These are phyloP conservation scores for Cyphomyrmex costatus DNA, from an alignment of 1,140 invertebrate species.

Conservation along the genomic window DNA sequence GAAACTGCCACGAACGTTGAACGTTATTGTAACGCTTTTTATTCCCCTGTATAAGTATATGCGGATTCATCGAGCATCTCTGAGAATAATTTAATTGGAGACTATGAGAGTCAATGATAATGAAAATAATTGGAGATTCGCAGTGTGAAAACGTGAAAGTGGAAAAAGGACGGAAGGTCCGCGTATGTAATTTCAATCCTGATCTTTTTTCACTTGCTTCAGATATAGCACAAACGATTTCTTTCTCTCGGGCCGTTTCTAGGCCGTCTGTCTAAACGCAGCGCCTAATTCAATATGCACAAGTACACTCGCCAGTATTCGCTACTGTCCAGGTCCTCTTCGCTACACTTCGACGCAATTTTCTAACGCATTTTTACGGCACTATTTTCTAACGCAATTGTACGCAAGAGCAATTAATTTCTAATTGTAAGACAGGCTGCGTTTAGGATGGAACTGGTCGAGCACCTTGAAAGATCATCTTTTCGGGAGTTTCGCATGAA, in stretches of 20 bases:
- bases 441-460: conserved; percentile 26
- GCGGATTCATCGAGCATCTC: conserved; percentile 38
- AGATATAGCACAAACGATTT: conserved; percentile 29
- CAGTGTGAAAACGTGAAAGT: conserved; percentile 30
- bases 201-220: conserved; percentile 44
- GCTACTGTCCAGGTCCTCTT: conserved; percentile 4
- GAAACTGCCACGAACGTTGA: not conserved
- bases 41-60: not conserved
- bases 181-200: not conserved
- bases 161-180: conserved; percentile 14
- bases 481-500: not conserved
- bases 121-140: conserved; percentile 24
- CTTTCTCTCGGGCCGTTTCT: not conserved
- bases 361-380: conserved; percentile 27
- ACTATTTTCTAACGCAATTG: conserved; percentile 30
- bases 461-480: too few relatives aligned
- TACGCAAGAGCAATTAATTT: not conserved
- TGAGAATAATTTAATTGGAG: conserved; percentile 19
- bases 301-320: conserved; percentile 34
- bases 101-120: conserved; percentile 1
- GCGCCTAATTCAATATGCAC: conserved; percentile 43
- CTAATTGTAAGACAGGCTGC: conserved; percentile 6
- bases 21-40: not conserved
- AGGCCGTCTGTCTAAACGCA: conserved; percentile 39
- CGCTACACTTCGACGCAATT: conserved; percentile 44